These are phyloP conservation scores for Microcebus tavaratra DNA, from an alignment of 2,113 vertebrate species.

Conservation along the genomic window DNA sequence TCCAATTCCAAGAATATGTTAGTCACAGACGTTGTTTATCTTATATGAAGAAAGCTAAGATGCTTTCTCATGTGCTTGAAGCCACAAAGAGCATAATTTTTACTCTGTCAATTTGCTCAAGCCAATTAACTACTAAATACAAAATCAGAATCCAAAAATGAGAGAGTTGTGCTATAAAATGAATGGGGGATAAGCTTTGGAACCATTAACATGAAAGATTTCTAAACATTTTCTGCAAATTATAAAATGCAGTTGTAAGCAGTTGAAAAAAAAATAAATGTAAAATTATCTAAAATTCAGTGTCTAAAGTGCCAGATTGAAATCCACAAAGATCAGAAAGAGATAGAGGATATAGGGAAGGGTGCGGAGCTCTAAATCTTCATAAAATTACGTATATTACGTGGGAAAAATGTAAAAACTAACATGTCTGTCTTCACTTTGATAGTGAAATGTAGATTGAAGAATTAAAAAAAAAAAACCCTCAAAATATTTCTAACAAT, in stretches of 20 bases:
- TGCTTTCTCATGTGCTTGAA: neutral
- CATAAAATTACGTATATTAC: neutral
- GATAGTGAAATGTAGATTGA: neutral
- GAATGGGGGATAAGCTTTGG: neutral
- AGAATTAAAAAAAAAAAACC: neutral
- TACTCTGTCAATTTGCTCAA: neutral
- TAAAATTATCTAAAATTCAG: neutral
- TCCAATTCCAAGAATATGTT: neutral
- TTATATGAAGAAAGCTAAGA: neutral
- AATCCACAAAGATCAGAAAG: neutral
- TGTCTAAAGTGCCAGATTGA: neutral
- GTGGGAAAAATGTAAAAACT: neutral
- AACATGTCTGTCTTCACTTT: neutral
- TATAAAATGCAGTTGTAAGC: neutral
- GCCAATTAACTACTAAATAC: neutral
- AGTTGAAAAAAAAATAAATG: neutral
- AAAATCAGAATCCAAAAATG: neutral
- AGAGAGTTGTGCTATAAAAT: neutral
- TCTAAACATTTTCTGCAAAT: neutral
- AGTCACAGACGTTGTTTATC: neutral
- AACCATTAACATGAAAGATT: neutral
- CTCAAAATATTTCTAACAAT: neutral
- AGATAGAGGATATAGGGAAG: neutral
- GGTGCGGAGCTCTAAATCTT: neutral
- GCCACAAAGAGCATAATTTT: neutral